Evolutionary conservation across 2,797 vertebrate genomes (phyloP).

Genomic region (Catharus ustulatus): DNA sequence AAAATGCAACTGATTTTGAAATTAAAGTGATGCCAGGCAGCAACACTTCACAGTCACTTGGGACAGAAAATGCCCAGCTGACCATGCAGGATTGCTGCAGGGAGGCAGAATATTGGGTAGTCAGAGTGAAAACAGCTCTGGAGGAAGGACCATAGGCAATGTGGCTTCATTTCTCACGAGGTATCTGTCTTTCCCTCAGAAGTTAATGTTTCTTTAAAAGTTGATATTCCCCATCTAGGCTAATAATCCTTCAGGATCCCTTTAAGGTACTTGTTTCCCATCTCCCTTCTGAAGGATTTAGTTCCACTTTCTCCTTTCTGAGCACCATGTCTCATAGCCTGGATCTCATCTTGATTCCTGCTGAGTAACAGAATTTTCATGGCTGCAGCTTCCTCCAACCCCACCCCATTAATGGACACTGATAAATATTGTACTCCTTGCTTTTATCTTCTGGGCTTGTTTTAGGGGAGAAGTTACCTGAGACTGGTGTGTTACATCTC

Average conservation of each 20-base stretch:
- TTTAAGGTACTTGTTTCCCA: not conserved
- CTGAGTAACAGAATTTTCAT: not conserved
- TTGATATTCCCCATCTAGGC: not conserved
- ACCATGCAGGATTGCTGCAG: not conserved
- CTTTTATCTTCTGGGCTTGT: not conserved
- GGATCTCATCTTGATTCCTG: not conserved
- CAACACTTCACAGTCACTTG: not conserved
- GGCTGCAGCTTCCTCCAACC: not conserved
- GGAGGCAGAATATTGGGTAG: not conserved
- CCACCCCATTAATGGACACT: no score
- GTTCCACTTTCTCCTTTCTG: not conserved
- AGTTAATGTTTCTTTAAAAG: not conserved
- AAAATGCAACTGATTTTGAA: not conserved
- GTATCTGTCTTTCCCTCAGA: not conserved
- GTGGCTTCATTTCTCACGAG: not conserved
- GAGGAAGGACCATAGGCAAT: not conserved
- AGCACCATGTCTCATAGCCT: not conserved
- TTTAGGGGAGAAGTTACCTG: not conserved
- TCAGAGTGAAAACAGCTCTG: not conserved
- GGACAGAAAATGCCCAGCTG: not conserved
- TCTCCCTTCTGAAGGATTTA: not conserved
- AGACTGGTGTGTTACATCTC: not conserved
- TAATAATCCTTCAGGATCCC: not conserved
- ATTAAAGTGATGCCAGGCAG: not conserved
- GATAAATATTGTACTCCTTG: not conserved